A percentile compares a stretch with the other conserved stretches of the same genome.
Conservation (phyloP, 2,888 invertebrate species). For the Machimus atricapillus region DNA sequence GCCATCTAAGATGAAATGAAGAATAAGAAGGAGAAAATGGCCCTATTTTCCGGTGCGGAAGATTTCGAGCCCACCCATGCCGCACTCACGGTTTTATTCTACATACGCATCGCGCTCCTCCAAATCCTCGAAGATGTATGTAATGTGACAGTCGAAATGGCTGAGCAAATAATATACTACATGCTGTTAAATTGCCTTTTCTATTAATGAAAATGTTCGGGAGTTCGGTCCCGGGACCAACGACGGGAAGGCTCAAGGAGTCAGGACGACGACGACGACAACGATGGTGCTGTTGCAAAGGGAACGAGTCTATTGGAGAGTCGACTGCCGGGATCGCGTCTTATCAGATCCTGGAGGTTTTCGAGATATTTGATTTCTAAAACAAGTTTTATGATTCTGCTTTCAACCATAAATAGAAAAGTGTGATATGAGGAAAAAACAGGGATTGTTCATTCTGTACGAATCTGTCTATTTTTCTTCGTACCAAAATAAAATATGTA, state of each 20-base stretch:
- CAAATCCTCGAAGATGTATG: conserved; percentile 45
- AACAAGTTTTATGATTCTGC: neutral
- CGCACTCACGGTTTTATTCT: conserved; percentile 12
- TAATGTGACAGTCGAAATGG: conserved; percentile 46
- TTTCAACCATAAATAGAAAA: neutral
- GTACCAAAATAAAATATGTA: neutral
- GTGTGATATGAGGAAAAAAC: neutral
- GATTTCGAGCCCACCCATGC: neutral
- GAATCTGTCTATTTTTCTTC: neutral
- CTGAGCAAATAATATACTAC: conserved; percentile 45
- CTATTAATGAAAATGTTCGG: conserved; percentile 43
- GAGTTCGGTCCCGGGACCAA: neutral
- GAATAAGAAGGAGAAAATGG: conserved; percentile 30
- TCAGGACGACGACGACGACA: neutral
- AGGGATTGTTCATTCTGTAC: neutral
- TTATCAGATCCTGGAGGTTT: neutral
- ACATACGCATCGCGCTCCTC: conserved; percentile 36
- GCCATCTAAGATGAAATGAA: conserved; percentile 10
- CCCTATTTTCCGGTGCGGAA: neutral
- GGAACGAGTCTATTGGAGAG: neutral
- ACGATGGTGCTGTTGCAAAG: neutral
- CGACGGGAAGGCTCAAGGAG: neutral
- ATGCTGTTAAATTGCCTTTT: conserved; percentile 45
- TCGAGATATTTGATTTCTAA: neutral
- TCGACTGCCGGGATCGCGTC: neutral